These are phyloP conservation scores for Halocaridina rubra DNA, from an alignment of 2,888 invertebrate species.

Conservation along the genomic window DNA sequence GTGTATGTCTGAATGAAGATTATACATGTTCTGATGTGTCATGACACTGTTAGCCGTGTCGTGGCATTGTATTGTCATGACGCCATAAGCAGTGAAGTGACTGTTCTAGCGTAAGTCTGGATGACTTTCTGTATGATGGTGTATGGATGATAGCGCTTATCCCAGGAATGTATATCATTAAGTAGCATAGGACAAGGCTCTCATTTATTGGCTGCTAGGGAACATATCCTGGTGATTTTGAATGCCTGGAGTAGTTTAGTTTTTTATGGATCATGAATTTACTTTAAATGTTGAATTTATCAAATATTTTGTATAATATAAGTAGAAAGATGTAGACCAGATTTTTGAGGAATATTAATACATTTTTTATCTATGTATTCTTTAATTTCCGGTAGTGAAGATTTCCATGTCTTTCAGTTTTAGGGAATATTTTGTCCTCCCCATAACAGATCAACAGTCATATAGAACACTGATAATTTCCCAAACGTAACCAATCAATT, in stretches of 20 bases:
- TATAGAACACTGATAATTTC: too few species aligned
- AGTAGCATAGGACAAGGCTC: not conserved
- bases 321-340: not conserved
- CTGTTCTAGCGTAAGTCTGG: too few species aligned
- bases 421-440: not conserved
- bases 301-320: too few species aligned
- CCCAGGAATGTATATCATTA: too few species aligned
- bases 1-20: not conserved
- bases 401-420: not conserved
- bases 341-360: not conserved
- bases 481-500: too few species aligned
- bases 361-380: not conserved
- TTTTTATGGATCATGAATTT: conserved; percentile 29
- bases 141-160: too few species aligned
- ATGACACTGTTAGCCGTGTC: not conserved
- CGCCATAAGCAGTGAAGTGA: too few species aligned
- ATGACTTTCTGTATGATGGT: too few species aligned
- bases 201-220: conserved; percentile 17
- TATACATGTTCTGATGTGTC: not conserved
- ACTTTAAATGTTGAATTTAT: not conserved
- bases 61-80: too few species aligned
- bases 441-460: too few species aligned
- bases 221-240: conserved; percentile 26
- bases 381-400: not conserved
- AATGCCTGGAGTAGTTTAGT: conserved; percentile 19